These are phyloP conservation scores for Brienomyrus brachyistius DNA, from an alignment of 2,113 vertebrate species.

Conservation along the genomic window DNA sequence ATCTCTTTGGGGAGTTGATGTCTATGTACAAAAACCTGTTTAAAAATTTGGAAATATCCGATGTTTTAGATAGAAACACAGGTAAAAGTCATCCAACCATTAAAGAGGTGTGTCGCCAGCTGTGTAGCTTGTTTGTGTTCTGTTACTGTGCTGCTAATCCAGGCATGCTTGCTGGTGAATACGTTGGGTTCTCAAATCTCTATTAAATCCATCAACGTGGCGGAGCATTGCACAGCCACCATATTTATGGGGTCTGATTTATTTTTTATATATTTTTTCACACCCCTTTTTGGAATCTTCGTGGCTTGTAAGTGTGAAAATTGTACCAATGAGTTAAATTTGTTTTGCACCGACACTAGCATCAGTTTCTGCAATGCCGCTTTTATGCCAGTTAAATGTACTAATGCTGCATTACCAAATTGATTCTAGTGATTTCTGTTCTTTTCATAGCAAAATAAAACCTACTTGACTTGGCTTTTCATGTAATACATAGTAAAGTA, in stretches of 20 bases:
- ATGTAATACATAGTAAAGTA: background rate
- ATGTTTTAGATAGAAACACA: background rate
- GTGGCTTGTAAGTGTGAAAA: background rate
- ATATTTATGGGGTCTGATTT: background rate
- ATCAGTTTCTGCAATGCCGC: background rate
- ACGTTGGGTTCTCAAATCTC: background rate
- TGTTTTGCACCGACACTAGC: background rate
- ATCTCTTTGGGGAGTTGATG: conserved; percentile 15
- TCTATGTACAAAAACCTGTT: conserved; percentile 12
- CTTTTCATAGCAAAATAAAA: background rate
- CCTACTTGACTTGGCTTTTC: background rate
- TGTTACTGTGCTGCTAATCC: background rate
- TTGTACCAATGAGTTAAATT: background rate
- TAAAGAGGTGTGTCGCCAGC: background rate
- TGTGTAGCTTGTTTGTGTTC: background rate
- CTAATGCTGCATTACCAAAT: background rate
- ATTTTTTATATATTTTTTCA: background rate
- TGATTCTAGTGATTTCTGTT: background rate
- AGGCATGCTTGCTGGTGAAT: background rate
- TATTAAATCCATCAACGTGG: background rate
- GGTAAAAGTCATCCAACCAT: background rate
- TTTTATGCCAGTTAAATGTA: background rate
- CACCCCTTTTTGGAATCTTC: background rate
- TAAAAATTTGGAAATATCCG: conserved; percentile 13
- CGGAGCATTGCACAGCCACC: background rate